phyloP scores from a whole-genome alignment of 2,888 invertebrate genomes.

The Lasiommata megera region DNA sequence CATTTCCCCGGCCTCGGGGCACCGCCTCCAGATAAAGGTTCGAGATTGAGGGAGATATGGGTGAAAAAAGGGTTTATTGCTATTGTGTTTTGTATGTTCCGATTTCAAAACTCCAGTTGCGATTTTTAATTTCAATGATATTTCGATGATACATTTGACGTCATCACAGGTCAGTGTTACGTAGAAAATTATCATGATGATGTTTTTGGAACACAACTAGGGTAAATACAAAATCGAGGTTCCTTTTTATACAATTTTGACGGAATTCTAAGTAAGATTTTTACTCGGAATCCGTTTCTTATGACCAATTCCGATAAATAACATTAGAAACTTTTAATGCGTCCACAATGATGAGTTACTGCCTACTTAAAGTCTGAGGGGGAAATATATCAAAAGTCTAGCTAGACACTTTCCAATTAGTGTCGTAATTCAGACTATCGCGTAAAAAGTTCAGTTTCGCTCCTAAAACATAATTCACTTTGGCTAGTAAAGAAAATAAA shows the following conservation, averaged over 20 bases:
- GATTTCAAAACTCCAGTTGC: neutral
- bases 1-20: conserved; percentile 28
- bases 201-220: too few species aligned
- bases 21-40: neutral
- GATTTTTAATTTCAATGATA: too few species aligned
- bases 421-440: neutral
- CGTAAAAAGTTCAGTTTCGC: neutral
- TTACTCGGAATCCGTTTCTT: too few species aligned
- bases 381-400: conserved; percentile 4
- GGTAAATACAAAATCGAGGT: too few species aligned
- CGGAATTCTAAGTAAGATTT: too few species aligned
- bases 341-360: neutral
- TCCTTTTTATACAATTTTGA: too few species aligned
- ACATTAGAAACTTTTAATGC: neutral
- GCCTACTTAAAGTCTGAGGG: neutral
- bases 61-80: neutral
- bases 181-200: too few species aligned
- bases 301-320: neutral
- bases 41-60: neutral
- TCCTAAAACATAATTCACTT: conserved; percentile 2
- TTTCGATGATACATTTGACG: too few species aligned
- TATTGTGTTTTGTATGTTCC: neutral
- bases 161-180: too few species aligned
- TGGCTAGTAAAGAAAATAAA: neutral
- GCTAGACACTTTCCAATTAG: conserved; percentile 4